These are phyloP conservation scores for Microcebus tavaratra DNA, from an alignment of 2,113 vertebrate species.

Conservation along the genomic window DNA sequence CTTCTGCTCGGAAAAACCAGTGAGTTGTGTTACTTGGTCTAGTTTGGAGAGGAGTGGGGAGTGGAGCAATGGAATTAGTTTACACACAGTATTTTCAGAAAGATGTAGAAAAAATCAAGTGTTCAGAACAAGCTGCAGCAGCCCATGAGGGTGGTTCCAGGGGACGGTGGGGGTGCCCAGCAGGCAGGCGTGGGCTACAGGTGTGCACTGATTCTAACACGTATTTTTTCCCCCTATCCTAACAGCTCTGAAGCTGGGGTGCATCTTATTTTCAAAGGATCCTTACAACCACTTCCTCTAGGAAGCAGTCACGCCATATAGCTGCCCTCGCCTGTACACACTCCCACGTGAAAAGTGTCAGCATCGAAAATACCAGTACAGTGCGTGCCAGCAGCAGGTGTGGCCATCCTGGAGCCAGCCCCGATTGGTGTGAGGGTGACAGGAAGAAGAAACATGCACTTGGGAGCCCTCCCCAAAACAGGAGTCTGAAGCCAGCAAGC, in stretches of 20 bases:
- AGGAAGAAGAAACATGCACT: not conserved
- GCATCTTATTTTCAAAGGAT: not conserved
- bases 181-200: not conserved
- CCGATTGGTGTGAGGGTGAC: rapidly evolving
- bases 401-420: not conserved
- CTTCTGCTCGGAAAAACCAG: not conserved
- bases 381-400: no score
- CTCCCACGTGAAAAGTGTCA: not conserved
- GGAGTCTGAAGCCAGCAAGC: not conserved
- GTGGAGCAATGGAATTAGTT: not conserved
- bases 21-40: not conserved
- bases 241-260: not conserved
- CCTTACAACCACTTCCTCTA: not conserved
- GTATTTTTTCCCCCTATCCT: not conserved
- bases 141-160: rapidly evolving
- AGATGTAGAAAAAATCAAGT: constrained; percentile 8
- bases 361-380: not conserved
- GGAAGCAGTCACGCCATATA: not conserved
- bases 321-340: not conserved
- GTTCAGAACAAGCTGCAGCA: not conserved
- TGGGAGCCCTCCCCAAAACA: not conserved
- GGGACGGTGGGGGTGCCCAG: not conserved
- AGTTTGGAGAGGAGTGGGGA: not conserved
- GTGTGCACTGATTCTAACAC: not conserved
- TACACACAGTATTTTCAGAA: not conserved